A percentile compares a stretch with the other conserved stretches of the same genome.
These are phyloP conservation scores for Polypterus bichir DNA, from an alignment of 2,113 vertebrate genomes.

Conservation along the genomic window DNA sequence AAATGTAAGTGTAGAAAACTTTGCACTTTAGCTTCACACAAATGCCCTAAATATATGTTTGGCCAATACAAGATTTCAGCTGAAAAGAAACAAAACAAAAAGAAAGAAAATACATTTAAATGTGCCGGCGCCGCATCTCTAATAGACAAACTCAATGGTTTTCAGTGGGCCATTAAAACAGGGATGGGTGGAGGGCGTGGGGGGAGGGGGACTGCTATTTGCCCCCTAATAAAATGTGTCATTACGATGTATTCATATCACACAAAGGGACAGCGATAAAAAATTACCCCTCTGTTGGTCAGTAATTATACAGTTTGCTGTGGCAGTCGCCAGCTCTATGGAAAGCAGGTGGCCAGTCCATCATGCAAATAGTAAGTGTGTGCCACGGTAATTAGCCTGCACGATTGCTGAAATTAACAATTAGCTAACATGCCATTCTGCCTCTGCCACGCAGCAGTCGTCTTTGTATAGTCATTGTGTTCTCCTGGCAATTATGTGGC, in stretches of 20 bases:
- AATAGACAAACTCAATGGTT: constrained; percentile 37
- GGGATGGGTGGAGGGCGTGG: constrained; percentile 2
- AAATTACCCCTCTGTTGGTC: constrained; percentile 96
- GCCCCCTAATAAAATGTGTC: constrained; percentile 99
- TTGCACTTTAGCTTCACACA: background rate
- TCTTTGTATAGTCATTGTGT: constrained; percentile 86
- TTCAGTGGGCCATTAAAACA: constrained; percentile 62
- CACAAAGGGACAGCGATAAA: constrained; percentile 98
- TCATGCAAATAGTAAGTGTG: constrained; percentile 98
- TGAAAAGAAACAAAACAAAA: constrained; percentile 28
- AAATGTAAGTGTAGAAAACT: no score
- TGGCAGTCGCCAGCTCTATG: constrained; percentile 78
- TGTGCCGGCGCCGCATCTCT: constrained; percentile 59
- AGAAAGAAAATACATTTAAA: constrained; percentile 68
- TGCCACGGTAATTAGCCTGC: constrained; percentile 90
- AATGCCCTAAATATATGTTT: constrained; percentile 42
- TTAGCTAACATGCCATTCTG: constrained; percentile 99
- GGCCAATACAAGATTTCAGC: constrained; percentile 26
- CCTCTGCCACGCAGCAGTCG: constrained; percentile 76
- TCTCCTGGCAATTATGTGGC: constrained; percentile 75
- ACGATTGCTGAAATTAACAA: constrained; percentile 99
- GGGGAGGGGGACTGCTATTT: constrained; percentile 68
- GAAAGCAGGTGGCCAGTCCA: constrained; percentile 98
- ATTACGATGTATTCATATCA: constrained; percentile 97
- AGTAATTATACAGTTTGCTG: constrained; percentile 99